These are phyloP conservation scores for Procambarus clarkii DNA, from an alignment of 1,140 invertebrate species.

Conservation along the genomic window DNA sequence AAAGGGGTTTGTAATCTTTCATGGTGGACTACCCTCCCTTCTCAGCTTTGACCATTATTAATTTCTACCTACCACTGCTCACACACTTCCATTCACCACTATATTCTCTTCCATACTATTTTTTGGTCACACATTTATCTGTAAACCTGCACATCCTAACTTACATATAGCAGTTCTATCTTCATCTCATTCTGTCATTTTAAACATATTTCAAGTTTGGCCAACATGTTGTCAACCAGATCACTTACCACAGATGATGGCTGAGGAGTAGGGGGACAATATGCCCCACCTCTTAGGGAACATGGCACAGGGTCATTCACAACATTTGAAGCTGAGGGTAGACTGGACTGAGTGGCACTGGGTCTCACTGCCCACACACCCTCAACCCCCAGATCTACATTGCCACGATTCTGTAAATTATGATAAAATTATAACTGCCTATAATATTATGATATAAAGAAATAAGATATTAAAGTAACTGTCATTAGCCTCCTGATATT, in stretches of 20 bases:
- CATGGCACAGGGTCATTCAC: no score
- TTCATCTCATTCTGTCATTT: neutral
- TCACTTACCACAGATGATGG: neutral
- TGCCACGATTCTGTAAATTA: neutral
- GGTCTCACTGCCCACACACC: constrained; percentile 38
- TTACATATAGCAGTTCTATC: no score
- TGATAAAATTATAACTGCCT: neutral
- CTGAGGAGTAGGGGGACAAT: constrained; percentile 2
- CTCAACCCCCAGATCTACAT: constrained; percentile 33
- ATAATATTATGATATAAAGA: neutral
- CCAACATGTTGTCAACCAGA: neutral
- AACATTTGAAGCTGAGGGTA: neutral
- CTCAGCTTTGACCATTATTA: no score
- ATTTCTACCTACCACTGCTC: no score
- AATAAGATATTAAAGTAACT: neutral
- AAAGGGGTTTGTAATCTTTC: no score
- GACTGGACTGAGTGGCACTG: neutral
- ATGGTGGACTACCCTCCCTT: no score
- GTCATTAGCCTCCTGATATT: neutral
- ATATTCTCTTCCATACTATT: no score
- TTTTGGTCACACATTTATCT: no score
- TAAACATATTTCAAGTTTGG: neutral
- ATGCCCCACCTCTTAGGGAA: neutral
- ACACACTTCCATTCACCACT: no score
- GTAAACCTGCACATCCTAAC: no score